A percentile compares a stretch with the other conserved stretches of the same genome.
phyloP scores from a whole-genome alignment of 2,797 vertebrate species.

The Cyprinella venusta region DNA sequence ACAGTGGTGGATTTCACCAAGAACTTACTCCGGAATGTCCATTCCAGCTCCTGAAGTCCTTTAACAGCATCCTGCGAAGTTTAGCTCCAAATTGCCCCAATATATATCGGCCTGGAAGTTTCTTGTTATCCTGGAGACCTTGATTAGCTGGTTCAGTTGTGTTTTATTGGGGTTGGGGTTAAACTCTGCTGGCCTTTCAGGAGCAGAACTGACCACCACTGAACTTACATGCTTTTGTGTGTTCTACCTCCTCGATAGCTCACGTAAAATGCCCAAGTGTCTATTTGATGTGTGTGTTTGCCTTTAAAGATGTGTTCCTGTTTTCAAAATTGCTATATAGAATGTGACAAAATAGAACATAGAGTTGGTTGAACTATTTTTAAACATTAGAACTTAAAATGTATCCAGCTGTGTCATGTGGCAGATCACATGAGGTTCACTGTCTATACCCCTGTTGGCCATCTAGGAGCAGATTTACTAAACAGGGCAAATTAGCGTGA shows the following conservation, averaged over 20 bases:
- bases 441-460: background rate
- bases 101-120: background rate
- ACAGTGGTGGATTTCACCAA: constrained; percentile 30
- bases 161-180: background rate
- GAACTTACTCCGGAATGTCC: background rate
- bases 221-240: background rate
- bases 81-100: background rate
- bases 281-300: background rate
- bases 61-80: background rate
- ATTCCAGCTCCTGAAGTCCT: background rate
- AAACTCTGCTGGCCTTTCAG: background rate
- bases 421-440: background rate
- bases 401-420: background rate
- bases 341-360: background rate
- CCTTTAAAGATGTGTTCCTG: background rate
- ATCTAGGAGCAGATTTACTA: too few species aligned
- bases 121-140: background rate
- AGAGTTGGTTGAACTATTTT: background rate
- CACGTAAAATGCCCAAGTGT: background rate
- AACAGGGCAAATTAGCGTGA: too few species aligned
- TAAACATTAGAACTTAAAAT: background rate
- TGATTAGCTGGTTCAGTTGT: background rate
- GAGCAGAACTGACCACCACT: background rate
- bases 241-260: background rate
- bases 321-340: background rate